A percentile compares a stretch with the other conserved stretches of the same genome.
phyloP scores from a whole-genome alignment of 2,888 invertebrate species.

The Cryptocephalus moraei region DNA sequence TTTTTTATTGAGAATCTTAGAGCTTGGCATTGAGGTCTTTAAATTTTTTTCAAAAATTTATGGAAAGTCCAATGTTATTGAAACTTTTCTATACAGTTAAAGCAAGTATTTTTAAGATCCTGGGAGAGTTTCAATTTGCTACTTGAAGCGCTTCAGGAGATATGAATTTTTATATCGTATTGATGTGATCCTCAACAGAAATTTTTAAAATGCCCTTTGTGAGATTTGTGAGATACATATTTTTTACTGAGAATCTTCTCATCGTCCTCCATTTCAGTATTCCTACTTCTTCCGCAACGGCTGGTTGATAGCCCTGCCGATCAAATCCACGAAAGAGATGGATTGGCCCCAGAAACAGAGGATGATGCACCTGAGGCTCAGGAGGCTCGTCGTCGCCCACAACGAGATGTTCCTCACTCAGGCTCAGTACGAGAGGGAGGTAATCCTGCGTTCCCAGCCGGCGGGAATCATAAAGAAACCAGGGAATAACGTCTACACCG shows the following conservation, averaged over 20 bases:
- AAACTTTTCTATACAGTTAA: too few species aligned
- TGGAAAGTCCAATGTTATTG: too few species aligned
- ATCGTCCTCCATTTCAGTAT: slow-evolving; percentile 15
- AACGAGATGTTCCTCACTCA: slow-evolving; percentile 31
- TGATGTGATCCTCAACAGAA: too few species aligned
- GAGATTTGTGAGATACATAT: too few species aligned
- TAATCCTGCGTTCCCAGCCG: slow-evolving; percentile 18
- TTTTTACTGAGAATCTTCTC: not conserved
- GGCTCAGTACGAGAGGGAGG: slow-evolving; percentile 27
- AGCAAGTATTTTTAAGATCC: too few species aligned
- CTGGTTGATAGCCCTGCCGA: slow-evolving; percentile 29
- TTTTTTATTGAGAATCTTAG: too few species aligned
- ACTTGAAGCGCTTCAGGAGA: too few species aligned
- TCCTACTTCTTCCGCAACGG: slow-evolving; percentile 26
- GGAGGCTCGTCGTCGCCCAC: slow-evolving; percentile 29
- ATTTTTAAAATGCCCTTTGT: too few species aligned
- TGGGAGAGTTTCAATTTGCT: too few species aligned
- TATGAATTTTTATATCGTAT: too few species aligned
- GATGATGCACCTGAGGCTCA: slow-evolving; percentile 32
- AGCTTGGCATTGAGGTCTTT: too few species aligned
- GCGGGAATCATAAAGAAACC: slow-evolving; percentile 20
- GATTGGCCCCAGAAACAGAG: slow-evolving; percentile 25
- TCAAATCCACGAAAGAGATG: slow-evolving; percentile 22
- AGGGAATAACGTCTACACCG: slow-evolving; percentile 29
- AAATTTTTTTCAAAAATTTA: too few species aligned